Conservation (phyloP, 2,113 vertebrate species). For the Spilogale gracilis region DNA sequence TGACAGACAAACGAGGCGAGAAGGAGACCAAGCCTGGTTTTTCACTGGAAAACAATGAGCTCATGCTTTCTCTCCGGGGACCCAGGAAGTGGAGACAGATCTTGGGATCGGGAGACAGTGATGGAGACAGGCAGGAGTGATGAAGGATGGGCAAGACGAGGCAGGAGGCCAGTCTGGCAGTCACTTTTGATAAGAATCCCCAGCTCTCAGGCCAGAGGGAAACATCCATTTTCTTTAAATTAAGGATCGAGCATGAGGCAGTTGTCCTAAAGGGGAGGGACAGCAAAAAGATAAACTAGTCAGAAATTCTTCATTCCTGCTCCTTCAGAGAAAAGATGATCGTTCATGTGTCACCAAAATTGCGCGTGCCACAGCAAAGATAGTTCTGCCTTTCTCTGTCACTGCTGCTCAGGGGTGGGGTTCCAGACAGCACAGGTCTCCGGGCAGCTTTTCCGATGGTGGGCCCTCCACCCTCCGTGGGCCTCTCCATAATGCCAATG, state of each 20-base stretch:
- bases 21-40: slow-evolving; percentile 81
- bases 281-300: slow-evolving; percentile 79
- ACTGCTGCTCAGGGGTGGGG: accelerated
- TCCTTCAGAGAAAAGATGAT: slow-evolving; percentile 84
- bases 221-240: slow-evolving; percentile 82
- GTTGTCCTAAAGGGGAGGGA: slow-evolving; percentile 69
- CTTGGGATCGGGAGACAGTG: slow-evolving; percentile 55
- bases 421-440: no score
- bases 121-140: slow-evolving; percentile 60
- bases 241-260: slow-evolving; percentile 69
- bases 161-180: slow-evolving; percentile 75
- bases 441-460: background rate
- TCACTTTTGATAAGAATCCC: slow-evolving; percentile 83
- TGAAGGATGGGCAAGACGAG: slow-evolving; percentile 71
- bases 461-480: background rate
- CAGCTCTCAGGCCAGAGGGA: slow-evolving; percentile 80
- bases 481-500: background rate
- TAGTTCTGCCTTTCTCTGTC: background rate
- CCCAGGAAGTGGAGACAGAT: slow-evolving; percentile 70
- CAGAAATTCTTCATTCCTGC: slow-evolving; percentile 81
- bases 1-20: slow-evolving; percentile 82
- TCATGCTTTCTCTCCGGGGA: slow-evolving; percentile 84
- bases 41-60: slow-evolving; percentile 86
- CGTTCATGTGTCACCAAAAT: slow-evolving; percentile 79
- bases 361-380: slow-evolving; percentile 69